These are phyloP conservation scores for Habropoda laboriosa DNA, from an alignment of 1,140 invertebrate genomes.

Conservation along the genomic window DNA sequence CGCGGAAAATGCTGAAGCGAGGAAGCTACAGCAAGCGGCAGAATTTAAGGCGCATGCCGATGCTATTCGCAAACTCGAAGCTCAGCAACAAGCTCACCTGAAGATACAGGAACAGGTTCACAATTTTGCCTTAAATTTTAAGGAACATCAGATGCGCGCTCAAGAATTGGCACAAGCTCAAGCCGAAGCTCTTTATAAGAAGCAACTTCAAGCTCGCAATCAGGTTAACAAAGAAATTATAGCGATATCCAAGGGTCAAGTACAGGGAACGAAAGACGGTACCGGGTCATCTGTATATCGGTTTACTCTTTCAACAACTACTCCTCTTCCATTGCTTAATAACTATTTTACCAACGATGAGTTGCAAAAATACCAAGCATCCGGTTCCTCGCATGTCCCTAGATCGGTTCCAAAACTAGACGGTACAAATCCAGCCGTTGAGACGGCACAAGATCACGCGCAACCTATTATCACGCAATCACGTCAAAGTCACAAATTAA, in stretches of 20 bases:
- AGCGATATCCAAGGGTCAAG: constrained; percentile 74
- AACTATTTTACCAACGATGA: constrained; percentile 74
- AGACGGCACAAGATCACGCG: constrained; percentile 52
- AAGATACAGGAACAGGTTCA: constrained; percentile 78
- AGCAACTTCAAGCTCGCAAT: constrained; percentile 71
- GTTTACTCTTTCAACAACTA: constrained; percentile 73
- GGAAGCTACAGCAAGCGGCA: constrained; percentile 73
- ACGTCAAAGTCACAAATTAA: constrained; percentile 75
- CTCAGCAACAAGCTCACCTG: constrained; percentile 76
- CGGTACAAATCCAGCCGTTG: constrained; percentile 37
- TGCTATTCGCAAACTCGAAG: constrained; percentile 77
- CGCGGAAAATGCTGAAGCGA: constrained; percentile 73
- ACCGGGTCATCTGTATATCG: constrained; percentile 75
- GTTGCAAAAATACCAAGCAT: constrained; percentile 73
- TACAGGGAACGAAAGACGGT: constrained; percentile 70
- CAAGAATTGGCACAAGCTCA: constrained; percentile 79
- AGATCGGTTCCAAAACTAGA: constrained; percentile 70
- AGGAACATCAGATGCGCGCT: constrained; percentile 77
- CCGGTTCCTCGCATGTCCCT: constrained; percentile 73
- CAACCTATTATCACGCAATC: constrained; percentile 71
- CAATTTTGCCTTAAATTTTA: constrained; percentile 75
- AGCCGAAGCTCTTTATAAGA: constrained; percentile 76
- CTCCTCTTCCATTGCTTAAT: constrained; percentile 71
- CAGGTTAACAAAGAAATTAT: constrained; percentile 77
- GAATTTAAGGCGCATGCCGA: constrained; percentile 79